Percentiles rank a stretch among this genome's conserved stretches.
Evolutionary conservation across 2,888 invertebrate species (phyloP).

Genomic region (Apamea sordens): DNA sequence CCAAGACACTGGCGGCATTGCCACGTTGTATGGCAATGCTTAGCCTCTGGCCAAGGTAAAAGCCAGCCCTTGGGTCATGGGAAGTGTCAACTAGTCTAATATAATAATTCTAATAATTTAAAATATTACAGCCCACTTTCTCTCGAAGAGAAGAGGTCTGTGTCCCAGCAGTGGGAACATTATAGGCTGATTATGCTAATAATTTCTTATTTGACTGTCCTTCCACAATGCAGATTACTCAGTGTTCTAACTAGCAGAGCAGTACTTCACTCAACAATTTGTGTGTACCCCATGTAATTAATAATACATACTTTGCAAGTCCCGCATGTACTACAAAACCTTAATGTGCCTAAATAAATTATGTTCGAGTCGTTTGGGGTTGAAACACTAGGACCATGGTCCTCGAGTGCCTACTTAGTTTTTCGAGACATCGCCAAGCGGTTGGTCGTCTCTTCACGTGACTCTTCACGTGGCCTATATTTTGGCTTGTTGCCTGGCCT

Average conservation of each 20-base stretch:
- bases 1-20: too few species aligned
- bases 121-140: background rate
- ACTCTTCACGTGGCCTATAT: too few species aligned
- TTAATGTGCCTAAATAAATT: background rate
- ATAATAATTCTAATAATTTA: too few species aligned
- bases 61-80: too few species aligned
- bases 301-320: background rate
- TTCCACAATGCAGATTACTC: background rate
- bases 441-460: background rate
- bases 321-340: background rate
- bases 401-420: background rate
- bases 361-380: background rate
- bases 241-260: background rate
- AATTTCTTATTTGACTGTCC: background rate
- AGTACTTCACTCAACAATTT: background rate
- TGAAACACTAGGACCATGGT: background rate
- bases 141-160: background rate
- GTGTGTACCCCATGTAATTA: background rate
- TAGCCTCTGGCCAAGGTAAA: too few species aligned
- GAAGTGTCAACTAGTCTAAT: too few species aligned
- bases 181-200: background rate
- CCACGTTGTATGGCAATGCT: too few species aligned
- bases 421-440: background rate
- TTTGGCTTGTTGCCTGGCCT: too few species aligned
- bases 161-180: background rate